Conservation (phyloP, 2,888 invertebrate genomes). For the Andrena bicolor region DNA sequence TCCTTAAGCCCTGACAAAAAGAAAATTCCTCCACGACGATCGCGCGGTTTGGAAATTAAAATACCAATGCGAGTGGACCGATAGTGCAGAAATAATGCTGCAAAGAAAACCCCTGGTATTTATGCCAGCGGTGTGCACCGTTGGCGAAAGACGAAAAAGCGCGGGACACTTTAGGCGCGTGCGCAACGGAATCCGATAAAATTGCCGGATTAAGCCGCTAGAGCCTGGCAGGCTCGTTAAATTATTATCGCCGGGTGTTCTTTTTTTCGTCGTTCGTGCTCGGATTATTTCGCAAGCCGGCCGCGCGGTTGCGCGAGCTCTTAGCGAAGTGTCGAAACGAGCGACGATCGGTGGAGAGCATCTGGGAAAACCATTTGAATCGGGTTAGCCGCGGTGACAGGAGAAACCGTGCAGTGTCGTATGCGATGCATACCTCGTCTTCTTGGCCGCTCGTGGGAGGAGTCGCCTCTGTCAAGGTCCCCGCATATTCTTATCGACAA, state of each 20-base stretch:
- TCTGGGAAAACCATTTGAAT: conserved; percentile 60
- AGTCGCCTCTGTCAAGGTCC: conserved; percentile 72
- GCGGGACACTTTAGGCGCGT: too few relatives aligned
- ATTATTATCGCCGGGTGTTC: neutral
- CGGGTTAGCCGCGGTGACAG: conserved; percentile 28
- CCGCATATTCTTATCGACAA: conserved; percentile 64
- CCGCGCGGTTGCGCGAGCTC: conserved; percentile 19
- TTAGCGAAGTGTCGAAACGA: conserved; percentile 48
- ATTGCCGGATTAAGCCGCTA: too few relatives aligned
- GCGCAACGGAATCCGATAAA: too few relatives aligned
- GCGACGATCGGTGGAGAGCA: conserved; percentile 32
- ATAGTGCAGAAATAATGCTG: too few relatives aligned
- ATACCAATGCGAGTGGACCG: too few relatives aligned
- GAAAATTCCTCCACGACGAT: too few relatives aligned
- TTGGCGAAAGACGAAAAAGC: too few relatives aligned
- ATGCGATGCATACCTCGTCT: conserved; percentile 45
- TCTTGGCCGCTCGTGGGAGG: conserved; percentile 64
- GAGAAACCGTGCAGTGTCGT: conserved; percentile 24
- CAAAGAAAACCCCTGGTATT: too few relatives aligned
- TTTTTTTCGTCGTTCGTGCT: conserved; percentile 14
- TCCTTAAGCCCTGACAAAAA: too few relatives aligned
- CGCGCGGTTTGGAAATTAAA: too few relatives aligned
- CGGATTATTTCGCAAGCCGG: conserved; percentile 40
- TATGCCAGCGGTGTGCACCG: too few relatives aligned
- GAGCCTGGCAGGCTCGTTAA: too few relatives aligned